Conservation (phyloP, 2,797 vertebrate genomes). For the Pseudochirops corinnae region DNA sequence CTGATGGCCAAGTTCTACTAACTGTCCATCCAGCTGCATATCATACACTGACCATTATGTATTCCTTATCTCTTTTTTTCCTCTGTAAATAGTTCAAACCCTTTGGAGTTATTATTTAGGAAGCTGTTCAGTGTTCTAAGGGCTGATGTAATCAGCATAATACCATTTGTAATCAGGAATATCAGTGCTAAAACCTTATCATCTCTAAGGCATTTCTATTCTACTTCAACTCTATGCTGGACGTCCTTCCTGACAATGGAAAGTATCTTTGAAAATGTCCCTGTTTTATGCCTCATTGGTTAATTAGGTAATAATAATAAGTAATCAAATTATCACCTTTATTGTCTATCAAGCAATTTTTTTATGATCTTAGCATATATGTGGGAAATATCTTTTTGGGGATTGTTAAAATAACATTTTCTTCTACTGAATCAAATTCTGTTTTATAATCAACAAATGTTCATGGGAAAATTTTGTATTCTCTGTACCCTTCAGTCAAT, state of each 20-base stretch:
- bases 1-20: neutral
- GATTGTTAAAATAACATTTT: neutral
- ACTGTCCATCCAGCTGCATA: neutral
- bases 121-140: neutral
- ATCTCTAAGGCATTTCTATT: neutral
- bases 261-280: neutral
- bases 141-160: neutral
- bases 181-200: neutral
- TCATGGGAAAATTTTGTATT: neutral
- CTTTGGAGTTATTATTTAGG: neutral
- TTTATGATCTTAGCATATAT: neutral
- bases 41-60: neutral
- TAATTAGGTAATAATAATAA: neutral
- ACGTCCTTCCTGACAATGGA: neutral
- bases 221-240: neutral
- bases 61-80: neutral
- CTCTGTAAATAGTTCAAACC: neutral
- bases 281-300: neutral
- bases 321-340: neutral
- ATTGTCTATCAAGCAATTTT: neutral
- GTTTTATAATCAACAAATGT: slow-evolving; percentile 10
- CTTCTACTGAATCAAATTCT: neutral
- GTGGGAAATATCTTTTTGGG: neutral
- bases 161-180: neutral
- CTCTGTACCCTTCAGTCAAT: neutral